phyloP scores from a whole-genome alignment of 2,888 invertebrate genomes.

The Acanthosepion lycidas region DNA sequence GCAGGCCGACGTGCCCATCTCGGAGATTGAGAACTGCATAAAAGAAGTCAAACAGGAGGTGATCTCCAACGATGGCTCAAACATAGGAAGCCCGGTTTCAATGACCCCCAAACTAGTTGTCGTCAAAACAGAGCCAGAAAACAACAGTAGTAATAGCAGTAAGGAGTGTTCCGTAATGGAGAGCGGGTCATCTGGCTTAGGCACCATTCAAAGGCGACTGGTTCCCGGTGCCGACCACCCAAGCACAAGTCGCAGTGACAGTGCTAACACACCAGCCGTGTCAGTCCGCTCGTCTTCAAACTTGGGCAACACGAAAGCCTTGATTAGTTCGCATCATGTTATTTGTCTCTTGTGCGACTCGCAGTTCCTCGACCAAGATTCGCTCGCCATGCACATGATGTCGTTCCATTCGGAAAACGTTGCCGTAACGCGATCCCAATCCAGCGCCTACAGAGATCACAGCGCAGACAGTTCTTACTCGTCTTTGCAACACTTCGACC shows the following conservation, averaged over 20 bases:
- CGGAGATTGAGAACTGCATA: slow-evolving; percentile 40
- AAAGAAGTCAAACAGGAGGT: slow-evolving; percentile 36
- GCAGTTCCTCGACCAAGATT: slow-evolving; percentile 66
- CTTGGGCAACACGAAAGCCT: not conserved
- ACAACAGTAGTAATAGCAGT: not conserved
- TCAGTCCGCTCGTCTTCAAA: not conserved
- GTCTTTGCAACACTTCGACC: not conserved
- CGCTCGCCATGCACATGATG: slow-evolving; percentile 73
- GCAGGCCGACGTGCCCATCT: not conserved
- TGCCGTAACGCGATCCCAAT: not conserved
- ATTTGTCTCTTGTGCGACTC: slow-evolving; percentile 64
- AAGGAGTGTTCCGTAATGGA: not conserved
- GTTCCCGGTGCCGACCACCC: not conserved
- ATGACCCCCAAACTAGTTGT: not conserved
- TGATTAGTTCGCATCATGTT: slow-evolving; percentile 45
- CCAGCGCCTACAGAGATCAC: not conserved
- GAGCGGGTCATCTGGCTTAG: not conserved
- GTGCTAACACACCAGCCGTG: not conserved
- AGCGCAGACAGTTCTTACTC: not conserved
- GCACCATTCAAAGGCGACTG: not conserved
- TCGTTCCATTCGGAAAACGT: slow-evolving; percentile 52
- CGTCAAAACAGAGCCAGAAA: slow-evolving; percentile 41
- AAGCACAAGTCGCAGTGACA: not conserved
- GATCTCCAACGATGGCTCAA: not conserved
- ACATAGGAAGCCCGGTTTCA: slow-evolving; percentile 37